Percentiles rank a stretch among this genome's conserved stretches.
These are phyloP conservation scores for Antechinus stuartii DNA, from an alignment of 2,113 vertebrate species.

Conservation along the genomic window DNA sequence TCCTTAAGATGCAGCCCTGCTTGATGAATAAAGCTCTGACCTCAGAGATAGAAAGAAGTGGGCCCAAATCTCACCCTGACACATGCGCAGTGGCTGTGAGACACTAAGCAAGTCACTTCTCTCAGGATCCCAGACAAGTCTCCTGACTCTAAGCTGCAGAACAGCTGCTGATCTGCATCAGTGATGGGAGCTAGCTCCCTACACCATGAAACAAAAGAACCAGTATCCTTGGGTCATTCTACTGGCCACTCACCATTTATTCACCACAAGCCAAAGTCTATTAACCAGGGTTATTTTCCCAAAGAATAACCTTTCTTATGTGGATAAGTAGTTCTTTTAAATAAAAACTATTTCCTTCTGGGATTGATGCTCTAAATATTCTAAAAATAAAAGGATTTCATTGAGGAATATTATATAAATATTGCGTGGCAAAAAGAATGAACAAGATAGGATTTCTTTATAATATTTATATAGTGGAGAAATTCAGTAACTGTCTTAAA, in stretches of 20 bases:
- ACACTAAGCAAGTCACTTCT: neutral
- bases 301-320: neutral
- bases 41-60: neutral
- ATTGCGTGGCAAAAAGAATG: neutral
- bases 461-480: neutral
- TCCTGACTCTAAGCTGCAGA: neutral
- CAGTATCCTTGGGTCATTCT: neutral
- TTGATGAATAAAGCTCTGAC: neutral
- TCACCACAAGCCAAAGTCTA: neutral
- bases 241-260: neutral
- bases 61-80: neutral
- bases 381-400: neutral
- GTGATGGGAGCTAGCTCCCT: neutral
- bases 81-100: neutral
- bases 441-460: conserved; percentile 18
- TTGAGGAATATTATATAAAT: neutral
- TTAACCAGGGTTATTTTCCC: neutral
- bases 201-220: neutral
- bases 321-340: conserved; percentile 9
- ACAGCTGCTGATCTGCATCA: neutral
- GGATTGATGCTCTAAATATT: neutral
- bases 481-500: neutral
- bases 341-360: neutral
- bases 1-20: neutral
- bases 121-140: neutral